phyloP scores from a whole-genome alignment of 2,113 vertebrate species.

The Spea bombifrons region DNA sequence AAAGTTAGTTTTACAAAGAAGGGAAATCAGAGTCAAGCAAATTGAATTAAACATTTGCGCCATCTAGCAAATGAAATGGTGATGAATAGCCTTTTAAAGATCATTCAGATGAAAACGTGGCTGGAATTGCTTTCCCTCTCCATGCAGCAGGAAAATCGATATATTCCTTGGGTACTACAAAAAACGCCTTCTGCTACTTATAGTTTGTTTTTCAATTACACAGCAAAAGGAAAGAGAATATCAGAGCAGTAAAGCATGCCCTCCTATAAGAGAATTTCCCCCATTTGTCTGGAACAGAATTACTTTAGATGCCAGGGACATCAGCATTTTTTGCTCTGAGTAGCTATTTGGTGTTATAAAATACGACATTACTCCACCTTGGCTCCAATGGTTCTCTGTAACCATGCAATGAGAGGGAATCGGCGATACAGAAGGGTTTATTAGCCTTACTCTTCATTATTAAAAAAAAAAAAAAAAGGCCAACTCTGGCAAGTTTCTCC shows the following conservation, averaged over 20 bases:
- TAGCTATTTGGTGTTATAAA: too few relatives aligned
- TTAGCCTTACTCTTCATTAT: too few relatives aligned
- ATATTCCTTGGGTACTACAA: slow-evolving; percentile 25
- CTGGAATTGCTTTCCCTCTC: slow-evolving; percentile 13
- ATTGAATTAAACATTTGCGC: slow-evolving; percentile 28
- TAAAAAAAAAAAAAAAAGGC: too few relatives aligned
- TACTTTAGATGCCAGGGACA: slow-evolving; percentile 26
- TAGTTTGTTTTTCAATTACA: slow-evolving; percentile 21
- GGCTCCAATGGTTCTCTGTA: too few relatives aligned
- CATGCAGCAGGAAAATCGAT: slow-evolving; percentile 25
- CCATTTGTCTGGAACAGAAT: slow-evolving; percentile 3
- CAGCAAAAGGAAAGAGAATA: slow-evolving; percentile 22
- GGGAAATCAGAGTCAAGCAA: slow-evolving; percentile 13
- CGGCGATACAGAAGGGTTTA: too few relatives aligned
- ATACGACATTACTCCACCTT: too few relatives aligned
- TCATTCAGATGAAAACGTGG: slow-evolving; percentile 41
- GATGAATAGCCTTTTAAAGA: slow-evolving; percentile 24
- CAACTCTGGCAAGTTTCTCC: too few relatives aligned
- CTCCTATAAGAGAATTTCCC: slow-evolving; percentile 8
- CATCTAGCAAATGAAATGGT: slow-evolving; percentile 5
- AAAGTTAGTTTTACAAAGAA: neutral
- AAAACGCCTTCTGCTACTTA: slow-evolving; percentile 6
- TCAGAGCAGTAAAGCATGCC: neutral
- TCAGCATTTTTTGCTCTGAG: slow-evolving; percentile 2
- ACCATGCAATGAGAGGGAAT: too few relatives aligned